Evolutionary conservation across 2,113 vertebrate genomes (phyloP), one percentile per base, ranked within the genome.

Genomic region (Eonycteris spelaea): DNA sequence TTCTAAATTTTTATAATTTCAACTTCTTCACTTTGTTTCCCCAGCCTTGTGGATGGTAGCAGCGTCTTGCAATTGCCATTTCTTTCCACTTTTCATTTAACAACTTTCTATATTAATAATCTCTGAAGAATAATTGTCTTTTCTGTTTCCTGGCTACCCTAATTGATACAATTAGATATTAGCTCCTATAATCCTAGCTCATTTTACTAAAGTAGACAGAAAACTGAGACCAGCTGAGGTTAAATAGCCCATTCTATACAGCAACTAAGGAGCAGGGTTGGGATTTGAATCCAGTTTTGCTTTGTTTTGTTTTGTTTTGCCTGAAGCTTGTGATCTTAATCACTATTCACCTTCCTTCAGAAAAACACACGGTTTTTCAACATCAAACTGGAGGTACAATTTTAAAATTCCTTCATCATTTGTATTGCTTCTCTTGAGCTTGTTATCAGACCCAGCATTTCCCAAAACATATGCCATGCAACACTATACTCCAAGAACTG

Each of bases 231-330:
- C 67, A 78, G 67, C 4, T 43, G 12, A 51, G 8, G 26, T 35
- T 93, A 91, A 94, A 74, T 59, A 86, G 40, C 40, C 40, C 45
- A 55, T 73, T 67, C 61, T n/a, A 74, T 33, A 74, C 19, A 87
- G 51, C 85, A 70, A 38, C 28, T 2, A n/a, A n/a, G n/a, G 65
- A 45, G 33, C 6, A 51, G 71, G 78, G 28, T 53, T 74, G 22
- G 61, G 91, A 92, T 71, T 90, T 82, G 90, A 96, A 92, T 30
- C 15, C 35, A 30, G n/a, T 83, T 92, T 82, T 59, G 51, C 33
- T 74, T 71, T 87, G 48, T 57, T 45, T 45, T 43, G 45, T 51
- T 91, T 80, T 65, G 19, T 83, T 95, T 93, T 91, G 71, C 57
- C 57, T 35, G 24, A 92, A 95, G 53, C 28, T 30, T 77, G 67